Percentiles rank a stretch among this genome's conserved stretches.
Evolutionary conservation across 2,888 invertebrate genomes (phyloP).

Genomic region (Ophioninae sp.): DNA sequence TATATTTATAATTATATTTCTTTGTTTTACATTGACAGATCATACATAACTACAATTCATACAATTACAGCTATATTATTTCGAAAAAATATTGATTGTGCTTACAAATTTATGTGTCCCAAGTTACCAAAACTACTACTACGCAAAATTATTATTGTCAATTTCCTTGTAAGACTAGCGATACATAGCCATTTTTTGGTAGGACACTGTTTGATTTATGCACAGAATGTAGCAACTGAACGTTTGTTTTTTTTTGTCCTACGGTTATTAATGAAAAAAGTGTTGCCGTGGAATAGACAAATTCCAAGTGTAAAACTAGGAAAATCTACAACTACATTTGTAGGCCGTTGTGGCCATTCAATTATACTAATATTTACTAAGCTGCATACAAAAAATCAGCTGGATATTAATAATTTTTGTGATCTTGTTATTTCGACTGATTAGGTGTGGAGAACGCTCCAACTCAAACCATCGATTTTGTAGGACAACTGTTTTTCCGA

Average conservation of each 20-base stretch:
- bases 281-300: too few relatives aligned
- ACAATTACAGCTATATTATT: not conserved
- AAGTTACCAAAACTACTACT: slow-evolving; percentile 8
- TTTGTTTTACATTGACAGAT: not conserved
- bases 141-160: slow-evolving; percentile 18
- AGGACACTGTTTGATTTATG: slow-evolving; percentile 36
- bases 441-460: too few relatives aligned
- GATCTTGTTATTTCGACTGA: too few relatives aligned
- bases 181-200: slow-evolving; percentile 37
- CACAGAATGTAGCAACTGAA: slow-evolving; percentile 21
- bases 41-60: not conserved
- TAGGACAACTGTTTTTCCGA: slow-evolving; percentile 11
- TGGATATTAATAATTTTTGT: slow-evolving; percentile 26
- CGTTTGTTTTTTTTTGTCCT: slow-evolving; percentile 26
- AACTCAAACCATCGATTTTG: too few relatives aligned
- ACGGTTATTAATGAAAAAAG: slow-evolving; percentile 53
- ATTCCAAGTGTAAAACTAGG: too few relatives aligned
- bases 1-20: not conserved
- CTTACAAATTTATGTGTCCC: slow-evolving; percentile 19
- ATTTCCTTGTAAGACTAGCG: slow-evolving; percentile 42
- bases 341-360: too few relatives aligned
- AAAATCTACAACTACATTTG: too few relatives aligned
- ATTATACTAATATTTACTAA: too few relatives aligned
- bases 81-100: slow-evolving; percentile 3
- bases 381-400: slow-evolving; percentile 26